Evolutionary conservation across 2,797 vertebrate genomes (phyloP), one percentile per base, ranked within the genome.

Genomic region (Sphaeramia orbicularis): DNA sequence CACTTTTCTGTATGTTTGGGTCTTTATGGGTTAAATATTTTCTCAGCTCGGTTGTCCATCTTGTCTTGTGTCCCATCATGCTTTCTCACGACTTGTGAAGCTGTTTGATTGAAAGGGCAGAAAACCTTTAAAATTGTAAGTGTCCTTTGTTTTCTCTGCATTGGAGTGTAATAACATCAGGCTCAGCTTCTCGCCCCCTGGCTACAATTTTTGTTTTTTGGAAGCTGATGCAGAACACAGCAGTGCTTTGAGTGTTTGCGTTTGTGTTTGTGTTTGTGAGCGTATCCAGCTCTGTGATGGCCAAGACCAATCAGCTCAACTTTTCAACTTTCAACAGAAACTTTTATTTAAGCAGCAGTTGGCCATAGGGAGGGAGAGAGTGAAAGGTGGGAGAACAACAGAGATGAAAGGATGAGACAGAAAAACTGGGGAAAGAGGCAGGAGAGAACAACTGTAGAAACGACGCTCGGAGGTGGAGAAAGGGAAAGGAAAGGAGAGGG

Each of bases 381-480:
- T 8, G 63, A 8, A 18, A 65, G 64, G 70, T 52, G 57, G 70
- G 71, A 71, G 73, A 77, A 67, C 52, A 83, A 84, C 74, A 85
- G 71, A 80, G 76, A 84, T 83, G 80, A 89, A 82, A 67, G 77
- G 77, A 83, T 71, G 73, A 89, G 84, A 80, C 70, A 83, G 78
- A 81, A 79, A 16, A 73, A 81, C 51, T 32, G 27, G 13, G 60
- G 36, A 60, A 66, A 30, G 56, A 81, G 56, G 71, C 61, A 65
- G 64, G 47, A 62, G 24, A 53, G 54, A 57, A 55, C 65, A 53
- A 59, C 48, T 15, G 61, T 44, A 63, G 61, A 72, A 64, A 71
- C 27, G 63, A 12, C 2, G 81, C 82, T 81, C 1, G 40, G 52
- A 83, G 87, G 79, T 41, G 67, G 55, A 76, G 49, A 49, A 58